Conservation (phyloP, 2,113 vertebrate species). For the Arothron firmamentum region DNA sequence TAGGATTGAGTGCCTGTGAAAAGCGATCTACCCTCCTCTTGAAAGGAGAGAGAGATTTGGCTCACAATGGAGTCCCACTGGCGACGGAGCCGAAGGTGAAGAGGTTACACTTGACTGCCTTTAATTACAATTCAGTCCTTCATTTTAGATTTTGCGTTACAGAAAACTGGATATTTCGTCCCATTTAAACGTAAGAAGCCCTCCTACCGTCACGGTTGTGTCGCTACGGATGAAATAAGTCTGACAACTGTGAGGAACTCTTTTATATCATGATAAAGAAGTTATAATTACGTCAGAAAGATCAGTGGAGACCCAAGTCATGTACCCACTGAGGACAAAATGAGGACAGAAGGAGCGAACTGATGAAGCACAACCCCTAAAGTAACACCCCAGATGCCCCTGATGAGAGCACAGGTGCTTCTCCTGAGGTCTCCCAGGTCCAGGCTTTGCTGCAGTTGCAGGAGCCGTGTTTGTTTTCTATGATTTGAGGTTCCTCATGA, state of each 20-base stretch:
- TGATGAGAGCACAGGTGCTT: too few species aligned
- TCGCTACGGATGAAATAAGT: background rate
- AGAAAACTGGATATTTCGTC: conserved; percentile 1
- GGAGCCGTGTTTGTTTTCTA: too few species aligned
- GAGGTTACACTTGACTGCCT: conserved; percentile 57
- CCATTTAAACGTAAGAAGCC: background rate
- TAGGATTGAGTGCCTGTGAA: conserved; percentile 74
- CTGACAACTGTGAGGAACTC: background rate
- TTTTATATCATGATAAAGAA: too few species aligned
- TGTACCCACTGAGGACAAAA: too few species aligned
- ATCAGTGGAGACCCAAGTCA: too few species aligned
- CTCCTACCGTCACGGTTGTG: background rate
- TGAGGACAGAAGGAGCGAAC: too few species aligned
- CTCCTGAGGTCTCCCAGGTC: too few species aligned
- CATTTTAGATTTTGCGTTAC: conserved; percentile 47
- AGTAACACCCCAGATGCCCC: too few species aligned
- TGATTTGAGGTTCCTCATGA: too few species aligned
- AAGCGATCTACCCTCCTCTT: conserved; percentile 74
- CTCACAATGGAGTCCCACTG: conserved; percentile 67
- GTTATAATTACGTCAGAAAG: too few species aligned
- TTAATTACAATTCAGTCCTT: conserved; percentile 63
- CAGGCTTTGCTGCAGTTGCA: too few species aligned
- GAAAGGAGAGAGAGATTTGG: conserved; percentile 71
- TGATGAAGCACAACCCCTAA: too few species aligned
- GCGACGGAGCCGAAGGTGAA: conserved; percentile 55